phyloP scores from a whole-genome alignment of 2,113 vertebrate genomes.

The Benitochromis conjunctus region DNA sequence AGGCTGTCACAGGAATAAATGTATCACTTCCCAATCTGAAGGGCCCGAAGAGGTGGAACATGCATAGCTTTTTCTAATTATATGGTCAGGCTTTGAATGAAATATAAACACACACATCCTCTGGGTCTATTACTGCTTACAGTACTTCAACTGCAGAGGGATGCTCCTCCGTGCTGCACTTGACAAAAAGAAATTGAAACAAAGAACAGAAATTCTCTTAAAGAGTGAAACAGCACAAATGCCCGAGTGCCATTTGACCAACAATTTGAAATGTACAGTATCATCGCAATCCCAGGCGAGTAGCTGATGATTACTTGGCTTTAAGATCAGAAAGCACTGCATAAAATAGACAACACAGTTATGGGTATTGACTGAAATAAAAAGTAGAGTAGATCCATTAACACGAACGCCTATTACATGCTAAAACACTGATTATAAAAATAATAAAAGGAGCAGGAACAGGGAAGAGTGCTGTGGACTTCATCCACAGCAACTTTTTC shows the following conservation, averaged over 20 bases:
- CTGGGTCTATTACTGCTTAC: neutral
- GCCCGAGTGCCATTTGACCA: neutral
- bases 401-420: neutral
- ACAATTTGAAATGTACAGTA: neutral
- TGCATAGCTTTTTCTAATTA: neutral
- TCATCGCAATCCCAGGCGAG: neutral
- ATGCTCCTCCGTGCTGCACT: neutral
- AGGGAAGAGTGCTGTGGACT: no score
- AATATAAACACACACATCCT: neutral
- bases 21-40: slow-evolving; percentile 15
- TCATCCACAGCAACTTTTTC: no score
- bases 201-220: neutral
- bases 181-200: neutral
- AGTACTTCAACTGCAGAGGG: neutral
- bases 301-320: neutral
- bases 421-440: neutral
- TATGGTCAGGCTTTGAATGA: neutral
- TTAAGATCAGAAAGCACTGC: neutral
- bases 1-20: neutral
- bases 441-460: neutral
- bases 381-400: neutral
- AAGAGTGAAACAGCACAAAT: neutral
- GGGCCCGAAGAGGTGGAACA: neutral
- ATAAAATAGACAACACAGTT: neutral
- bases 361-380: neutral